A percentile compares a stretch with the other conserved stretches of the same genome.
phyloP scores from a whole-genome alignment of 2,113 vertebrate genomes.

The Paralichthys olivaceus region DNA sequence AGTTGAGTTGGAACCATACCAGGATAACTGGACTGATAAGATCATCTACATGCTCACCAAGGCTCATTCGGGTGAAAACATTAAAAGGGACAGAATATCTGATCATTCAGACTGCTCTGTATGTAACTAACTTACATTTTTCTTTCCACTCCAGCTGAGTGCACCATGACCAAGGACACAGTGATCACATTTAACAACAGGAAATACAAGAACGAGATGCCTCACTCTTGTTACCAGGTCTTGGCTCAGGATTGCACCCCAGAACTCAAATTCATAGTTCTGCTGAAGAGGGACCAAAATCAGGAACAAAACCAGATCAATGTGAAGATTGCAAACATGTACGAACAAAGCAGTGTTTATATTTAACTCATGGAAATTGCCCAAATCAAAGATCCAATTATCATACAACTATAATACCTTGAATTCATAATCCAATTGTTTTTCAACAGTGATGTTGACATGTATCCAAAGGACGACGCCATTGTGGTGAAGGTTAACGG shows the following conservation, averaged over 20 bases:
- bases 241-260: constrained; percentile 85
- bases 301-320: constrained; percentile 71
- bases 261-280: constrained; percentile 86
- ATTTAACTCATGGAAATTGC: not conserved
- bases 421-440: constrained; percentile 2
- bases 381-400: not conserved
- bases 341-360: constrained; percentile 54
- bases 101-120: not conserved
- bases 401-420: not conserved
- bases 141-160: constrained; percentile 62
- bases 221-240: constrained; percentile 84
- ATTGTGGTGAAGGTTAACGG: constrained; percentile 67
- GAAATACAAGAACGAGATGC: constrained; percentile 77
- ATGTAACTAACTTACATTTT: not conserved
- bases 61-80: constrained; percentile 61
- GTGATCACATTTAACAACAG: constrained; percentile 84
- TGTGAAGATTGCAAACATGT: constrained; percentile 83
- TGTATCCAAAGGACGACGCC: constrained; percentile 32
- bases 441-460: constrained; percentile 67
- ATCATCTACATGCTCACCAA: constrained; percentile 65
- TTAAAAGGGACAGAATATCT: not conserved
- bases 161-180: constrained; percentile 55
- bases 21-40: constrained; percentile 46
- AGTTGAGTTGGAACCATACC: constrained; percentile 42
- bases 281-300: constrained; percentile 78